Conservation (phyloP, 2,797 vertebrate genomes). For the Neosilurus mollespiculum region DNA sequence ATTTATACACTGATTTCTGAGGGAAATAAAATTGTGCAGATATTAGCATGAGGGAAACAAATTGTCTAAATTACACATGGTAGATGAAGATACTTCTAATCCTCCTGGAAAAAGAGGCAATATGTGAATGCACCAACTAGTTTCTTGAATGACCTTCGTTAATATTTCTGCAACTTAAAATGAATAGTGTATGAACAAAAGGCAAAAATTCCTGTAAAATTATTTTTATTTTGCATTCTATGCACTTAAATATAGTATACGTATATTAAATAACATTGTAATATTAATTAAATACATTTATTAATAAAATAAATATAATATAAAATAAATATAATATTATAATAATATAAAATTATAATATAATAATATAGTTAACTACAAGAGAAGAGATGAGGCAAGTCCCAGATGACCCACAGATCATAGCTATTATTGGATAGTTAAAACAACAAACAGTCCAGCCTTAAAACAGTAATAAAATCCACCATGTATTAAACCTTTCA, state of each 20-base stretch:
- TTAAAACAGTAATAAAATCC: slow-evolving; percentile 25
- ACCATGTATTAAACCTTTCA: slow-evolving; percentile 26
- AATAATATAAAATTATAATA: too few species aligned
- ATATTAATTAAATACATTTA: too few species aligned
- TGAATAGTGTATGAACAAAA: neutral
- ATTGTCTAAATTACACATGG: neutral
- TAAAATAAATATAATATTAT: too few species aligned
- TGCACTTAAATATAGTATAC: too few species aligned
- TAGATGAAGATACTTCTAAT: too few species aligned
- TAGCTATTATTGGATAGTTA: neutral
- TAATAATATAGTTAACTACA: neutral
- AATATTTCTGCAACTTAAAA: neutral
- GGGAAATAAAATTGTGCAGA: too few species aligned
- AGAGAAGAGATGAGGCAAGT: neutral
- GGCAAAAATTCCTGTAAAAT: neutral
- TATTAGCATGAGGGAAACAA: neutral
- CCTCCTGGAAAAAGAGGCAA: neutral
- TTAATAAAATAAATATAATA: too few species aligned
- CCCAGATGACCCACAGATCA: slow-evolving; percentile 22
- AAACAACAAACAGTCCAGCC: neutral
- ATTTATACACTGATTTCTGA: too few species aligned
- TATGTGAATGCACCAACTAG: neutral
- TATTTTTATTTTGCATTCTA: neutral
- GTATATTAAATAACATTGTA: too few species aligned
- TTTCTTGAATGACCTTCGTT: neutral